Conservation (phyloP, 2,113 vertebrate species). For the Cacatua alba region DNA sequence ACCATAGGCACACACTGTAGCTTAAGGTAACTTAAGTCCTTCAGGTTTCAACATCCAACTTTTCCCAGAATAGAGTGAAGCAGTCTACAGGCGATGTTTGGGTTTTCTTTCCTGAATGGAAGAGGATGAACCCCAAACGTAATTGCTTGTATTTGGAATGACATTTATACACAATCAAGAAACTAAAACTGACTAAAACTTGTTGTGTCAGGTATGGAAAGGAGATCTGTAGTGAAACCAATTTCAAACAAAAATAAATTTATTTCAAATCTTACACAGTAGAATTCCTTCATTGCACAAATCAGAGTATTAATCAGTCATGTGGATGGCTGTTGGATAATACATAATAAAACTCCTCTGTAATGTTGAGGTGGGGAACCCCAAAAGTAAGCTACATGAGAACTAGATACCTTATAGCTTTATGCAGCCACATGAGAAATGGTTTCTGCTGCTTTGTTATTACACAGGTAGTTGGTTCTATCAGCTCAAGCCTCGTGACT, state of each 20-base stretch:
- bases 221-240: not conserved
- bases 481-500: constrained; percentile 70
- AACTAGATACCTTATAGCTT: constrained; percentile 11
- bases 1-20: fast-evolving
- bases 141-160: not conserved
- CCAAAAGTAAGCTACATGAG: constrained; percentile 30
- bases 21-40: not conserved
- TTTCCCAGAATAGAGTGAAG: not conserved
- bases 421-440: constrained; percentile 69
- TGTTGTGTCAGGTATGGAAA: not conserved
- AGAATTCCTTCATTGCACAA: constrained; percentile 57
- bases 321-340: not conserved
- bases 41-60: not conserved
- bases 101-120: fast-evolving
- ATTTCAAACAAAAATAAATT: constrained; percentile 78
- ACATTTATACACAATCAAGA: not conserved
- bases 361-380: not conserved
- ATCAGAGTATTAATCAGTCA: constrained; percentile 32
- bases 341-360: constrained; percentile 1
- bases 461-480: constrained; percentile 82
- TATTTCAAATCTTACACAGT: constrained; percentile 65
- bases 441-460: constrained; percentile 71
- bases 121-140: not conserved
- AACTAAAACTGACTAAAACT: not conserved
- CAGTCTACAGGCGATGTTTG: not conserved